Evolutionary conservation across 1,140 invertebrate species (phyloP), one percentile per base, ranked within the genome.

Genomic region (Cepaea nemoralis): DNA sequence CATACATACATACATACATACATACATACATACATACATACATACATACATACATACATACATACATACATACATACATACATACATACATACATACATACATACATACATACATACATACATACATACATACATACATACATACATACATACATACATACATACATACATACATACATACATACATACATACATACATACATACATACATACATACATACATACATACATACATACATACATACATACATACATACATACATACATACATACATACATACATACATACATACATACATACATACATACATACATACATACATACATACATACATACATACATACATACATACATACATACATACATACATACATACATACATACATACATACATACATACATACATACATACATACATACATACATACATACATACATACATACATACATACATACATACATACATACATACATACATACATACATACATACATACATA

Each of bases 121-220:
- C 37, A 73, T 39, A 73, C 37, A 73, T 39, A 73, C 37, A 73
- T 39, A 73, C 37, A 73, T 39, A 73, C 37, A 73, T 39, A 73
- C 37, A 73, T 39, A 73, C 37, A 73, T 39, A 73, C 37, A 73
- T 39, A 73, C 37, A 73, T 39, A 73, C 37, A 73, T 39, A 73
- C 37, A 73, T 39, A 73, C 37, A 73, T 39, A 73, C 70, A 73
- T 39, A 73, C 0, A 73, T 39, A 73, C 1, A 73, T 39, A 73
- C 37, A 73, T 39, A 73, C 70, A 73, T 39, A 73, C 37, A 73
- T 39, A 73, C 70, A 6, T 39, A 73, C 27, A 73, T 39, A 73
- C 37, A 73, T 39, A 1, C 70, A 73, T 24, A 73, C 70, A 6
- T 39, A 73, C 70, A 3, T 39, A 39, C 70, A 27, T 27, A 70